Base-by-base conservation (phyloP, 2,113 vertebrate species). In the Odocoileus virginianus region DNA sequence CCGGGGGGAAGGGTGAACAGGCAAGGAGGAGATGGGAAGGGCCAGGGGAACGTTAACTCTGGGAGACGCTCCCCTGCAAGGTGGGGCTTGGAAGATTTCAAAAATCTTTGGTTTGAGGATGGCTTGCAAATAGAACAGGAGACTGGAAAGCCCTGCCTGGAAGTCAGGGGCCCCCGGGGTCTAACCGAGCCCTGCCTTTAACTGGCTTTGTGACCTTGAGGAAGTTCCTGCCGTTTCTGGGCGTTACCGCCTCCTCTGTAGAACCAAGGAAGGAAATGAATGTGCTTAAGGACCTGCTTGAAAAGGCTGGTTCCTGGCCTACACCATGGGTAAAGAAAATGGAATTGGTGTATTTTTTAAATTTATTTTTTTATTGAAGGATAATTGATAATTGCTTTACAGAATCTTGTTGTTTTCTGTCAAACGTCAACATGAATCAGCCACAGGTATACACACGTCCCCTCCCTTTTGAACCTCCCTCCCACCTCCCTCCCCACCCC, bases 271-370 rank as follows among this genome's bases (percentile, higher is more conserved):
- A 10, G 60, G 25, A 12, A 9, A 16, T 30, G 33, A 45, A 6
- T 57, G 33, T 13, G 50, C 86, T 28, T 7, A 57, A n/a, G n/a
- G 21, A 23, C 1, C 5, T 3, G 2, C 89, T 58, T 27, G 64
- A 17, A 30, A 50, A 57, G 19, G n/a, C 16, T 16, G 45, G 40
- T 50, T 83, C 7, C 87, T 2, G 55, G 23, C 54, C 13, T 25
- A 10, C 12, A 28, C 19, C n/a, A 23, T 3, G 17, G 16, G 30
- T 3, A 71, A 43, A 83, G 43, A 78, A 71, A 12, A 50, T 10
- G 25, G 60, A 85, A 52, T 1, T 8, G 7, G 0, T 25, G 0
- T 11, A 5, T 2, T 47, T 71, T 57, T 57, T 4, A 4, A 57
- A 71, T 12, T 71, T 71, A 10, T 36, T 36, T 71, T 40, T 61